These are phyloP conservation scores for Rachycentron canadum DNA, from an alignment of 2,797 vertebrate genomes.

Conservation along the genomic window DNA sequence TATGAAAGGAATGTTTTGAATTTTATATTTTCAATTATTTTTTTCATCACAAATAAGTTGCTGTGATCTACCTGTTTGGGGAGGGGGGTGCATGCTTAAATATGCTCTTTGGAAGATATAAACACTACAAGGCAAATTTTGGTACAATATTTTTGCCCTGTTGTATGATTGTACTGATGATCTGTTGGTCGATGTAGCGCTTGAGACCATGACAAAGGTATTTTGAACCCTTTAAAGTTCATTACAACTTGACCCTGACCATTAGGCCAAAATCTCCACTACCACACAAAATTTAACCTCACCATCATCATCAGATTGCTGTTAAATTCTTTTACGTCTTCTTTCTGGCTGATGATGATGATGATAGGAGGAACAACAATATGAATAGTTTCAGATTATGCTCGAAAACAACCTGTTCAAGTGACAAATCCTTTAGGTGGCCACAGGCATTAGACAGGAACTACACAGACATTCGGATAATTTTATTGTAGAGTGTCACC, in stretches of 20 bases:
- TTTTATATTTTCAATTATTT: background rate
- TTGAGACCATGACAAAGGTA: background rate
- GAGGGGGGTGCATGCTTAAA: constrained; percentile 17
- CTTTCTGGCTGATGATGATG: background rate
- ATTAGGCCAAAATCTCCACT: background rate
- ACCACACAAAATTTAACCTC: background rate
- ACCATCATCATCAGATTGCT: background rate
- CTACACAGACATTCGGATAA: background rate
- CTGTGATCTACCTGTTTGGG: constrained; percentile 11
- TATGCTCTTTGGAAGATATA: background rate
- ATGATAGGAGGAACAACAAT: background rate
- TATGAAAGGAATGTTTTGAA: constrained; percentile 48
- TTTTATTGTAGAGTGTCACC: background rate
- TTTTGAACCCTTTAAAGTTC: background rate
- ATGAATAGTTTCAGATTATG: background rate
- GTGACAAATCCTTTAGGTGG: too few species aligned
- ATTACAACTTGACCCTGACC: background rate
- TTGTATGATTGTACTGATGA: background rate
- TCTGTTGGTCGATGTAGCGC: background rate
- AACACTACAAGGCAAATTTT: background rate
- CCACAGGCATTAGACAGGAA: too few species aligned
- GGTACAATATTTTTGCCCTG: background rate
- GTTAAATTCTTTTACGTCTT: background rate
- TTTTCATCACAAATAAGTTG: background rate
- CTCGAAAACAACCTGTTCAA: too few species aligned